Base-by-base conservation (phyloP, 1,140 invertebrate species). In the Homalodisca vitripennis region DNA sequence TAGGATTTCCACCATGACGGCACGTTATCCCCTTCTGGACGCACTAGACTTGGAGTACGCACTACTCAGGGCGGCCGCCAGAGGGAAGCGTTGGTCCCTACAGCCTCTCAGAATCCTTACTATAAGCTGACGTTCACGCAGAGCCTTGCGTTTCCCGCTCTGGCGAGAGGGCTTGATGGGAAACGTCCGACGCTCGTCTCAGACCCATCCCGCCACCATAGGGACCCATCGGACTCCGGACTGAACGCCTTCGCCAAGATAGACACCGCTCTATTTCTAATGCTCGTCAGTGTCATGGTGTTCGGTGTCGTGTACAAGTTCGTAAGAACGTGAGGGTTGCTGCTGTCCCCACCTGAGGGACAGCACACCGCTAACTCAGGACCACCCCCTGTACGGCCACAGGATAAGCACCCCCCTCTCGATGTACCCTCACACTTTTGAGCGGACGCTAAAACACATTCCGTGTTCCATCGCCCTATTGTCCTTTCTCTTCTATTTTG, bases 91-190 rank as follows among this genome's bases (percentile, higher is more conserved):
- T 90, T 12, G 88, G 88, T 13, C 88, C 88, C 0, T 89, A 89
- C 74, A 89, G 87, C 12, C 75, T 90, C 0, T 89, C 87, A 47
- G 88, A 89, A 75, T 89, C 88, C 46, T 78, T 90, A 48, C 88
- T n/a, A 90, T 77, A 90, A 90, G 78, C 79, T 91, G 70, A 90
- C 89, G 17, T 91, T 91, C 75, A 91, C 89, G 0, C 88, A 90
- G 79, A 89, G 87, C 70, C 74, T 90, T 64, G 89, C 89, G 1
- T 91, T 91, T 76, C 89, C 89, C 1, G 89, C 87, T 1, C 76
- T 91, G 32, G 89, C 88, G 0, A 81, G 89, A 14, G 88, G 88
- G 6, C 76, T 89, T 14, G 87, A 87, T 3, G 84, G 84, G 32
- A 89, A 90, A 75, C 82, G 88, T 48, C 82, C 85, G 26, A 75